Evolutionary conservation across 64 coral and sea anemone genomes (phyloP).

Genomic region (Stylophora pistillata): DNA sequence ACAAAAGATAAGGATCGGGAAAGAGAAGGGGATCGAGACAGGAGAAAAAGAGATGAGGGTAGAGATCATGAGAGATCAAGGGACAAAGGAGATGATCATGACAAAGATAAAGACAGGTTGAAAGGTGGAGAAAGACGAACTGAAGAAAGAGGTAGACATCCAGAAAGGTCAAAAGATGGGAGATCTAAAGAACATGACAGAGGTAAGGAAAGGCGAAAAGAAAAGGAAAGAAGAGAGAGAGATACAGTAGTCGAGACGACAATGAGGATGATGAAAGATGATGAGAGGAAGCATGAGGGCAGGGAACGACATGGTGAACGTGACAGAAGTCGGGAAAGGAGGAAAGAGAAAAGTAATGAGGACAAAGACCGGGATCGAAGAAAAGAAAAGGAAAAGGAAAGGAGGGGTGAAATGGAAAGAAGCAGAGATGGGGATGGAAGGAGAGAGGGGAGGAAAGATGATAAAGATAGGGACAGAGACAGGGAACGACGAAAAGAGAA

Average conservation of each 20-base stretch:
- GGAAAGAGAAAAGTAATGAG: constrained; percentile 14
- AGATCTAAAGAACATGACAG: not conserved
- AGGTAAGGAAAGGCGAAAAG: not conserved
- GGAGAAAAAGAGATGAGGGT: not conserved
- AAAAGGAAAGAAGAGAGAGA: constrained; percentile 14
- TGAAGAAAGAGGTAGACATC: not conserved
- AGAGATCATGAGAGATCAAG: not conserved
- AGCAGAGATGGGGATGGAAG: constrained; percentile 32
- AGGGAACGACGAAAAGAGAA: constrained; percentile 11
- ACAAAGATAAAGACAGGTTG: not conserved
- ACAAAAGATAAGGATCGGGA: constrained; percentile 17
- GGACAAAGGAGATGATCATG: not conserved
- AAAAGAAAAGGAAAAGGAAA: constrained; percentile 39
- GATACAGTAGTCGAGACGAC: not conserved
- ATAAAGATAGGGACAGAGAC: constrained; percentile 30
- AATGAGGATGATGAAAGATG: no score
- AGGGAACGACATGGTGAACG: constrained; percentile 2
- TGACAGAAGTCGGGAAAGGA: constrained; percentile 15
- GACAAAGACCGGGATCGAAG: constrained; percentile 42
- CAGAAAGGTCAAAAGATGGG: not conserved
- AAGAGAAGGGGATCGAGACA: not conserved
- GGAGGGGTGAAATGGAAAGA: constrained; percentile 11
- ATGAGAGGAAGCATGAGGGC: not conserved
- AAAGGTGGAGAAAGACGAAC: not conserved
- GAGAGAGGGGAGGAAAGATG: constrained; percentile 15